Base-by-base conservation (phyloP, 1,140 invertebrate genomes). In the Tetramorium simillimum region DNA sequence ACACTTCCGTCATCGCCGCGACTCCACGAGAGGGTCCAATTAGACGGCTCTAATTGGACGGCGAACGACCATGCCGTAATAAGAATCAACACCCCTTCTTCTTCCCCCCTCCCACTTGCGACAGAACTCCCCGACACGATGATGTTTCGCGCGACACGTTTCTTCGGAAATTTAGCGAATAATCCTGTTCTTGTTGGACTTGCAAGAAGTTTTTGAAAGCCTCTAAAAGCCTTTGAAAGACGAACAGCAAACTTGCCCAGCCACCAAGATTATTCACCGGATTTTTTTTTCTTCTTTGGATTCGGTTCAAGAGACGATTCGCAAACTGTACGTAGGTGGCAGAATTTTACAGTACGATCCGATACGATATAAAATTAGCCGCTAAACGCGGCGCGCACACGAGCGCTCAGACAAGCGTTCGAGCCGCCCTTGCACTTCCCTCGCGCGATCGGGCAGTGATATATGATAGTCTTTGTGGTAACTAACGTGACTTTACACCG, bases 1-100 rank as follows among this genome's bases (percentile, higher is more conserved):
- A 80, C 86, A 90, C 89, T 91, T 91, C 89, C 89, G 89, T 91
- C 89, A 91, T 91, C 89, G 75, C 89, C 77, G 86, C 77, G 89
- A 89, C 89, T 90, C 72, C 89, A 86, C 89, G 89, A 90, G 86
- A 90, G 58, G 82, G 46, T 56, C 89, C 89, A 91, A 91, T 91
- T 91, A 91, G 89, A 90, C 89, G 86, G 89, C 89, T 91, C 89
- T 91, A 91, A 91, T 91, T 91, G 89, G 89, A 90, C 86, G 89
- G 89, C 89, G 89, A 86, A 90, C 89, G 81, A 87, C 46, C 76
- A 53, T 72, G 63, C 78, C 63, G 86, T 91, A 91, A 91, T 91
- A 91, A 91, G 89, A 86, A 88, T 76, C 90, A 86, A 81, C 86
- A 87, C 81, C 70, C 77, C 62, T 69, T 49, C 40, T 21, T 46